Base-by-base conservation (phyloP, 2,888 invertebrate species). In the Drosophila meridionalis region DNA sequence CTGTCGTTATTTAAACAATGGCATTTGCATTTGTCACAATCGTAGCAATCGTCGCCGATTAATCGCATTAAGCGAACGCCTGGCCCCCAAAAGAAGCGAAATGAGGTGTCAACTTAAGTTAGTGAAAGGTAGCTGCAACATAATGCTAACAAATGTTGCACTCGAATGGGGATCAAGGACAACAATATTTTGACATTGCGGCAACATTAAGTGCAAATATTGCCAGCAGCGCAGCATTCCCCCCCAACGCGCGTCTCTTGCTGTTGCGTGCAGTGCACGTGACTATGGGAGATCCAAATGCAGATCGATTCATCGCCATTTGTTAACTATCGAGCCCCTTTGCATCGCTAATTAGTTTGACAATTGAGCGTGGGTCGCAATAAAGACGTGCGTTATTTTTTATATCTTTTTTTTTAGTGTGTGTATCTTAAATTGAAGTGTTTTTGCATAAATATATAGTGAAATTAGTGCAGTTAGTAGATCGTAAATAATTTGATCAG, bases 101-200 rank as follows among this genome's bases (percentile, higher is more conserved):
- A 91, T 84, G 87, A 90, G 87, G 90, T 92, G 92, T 91, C 92
- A 91, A 92, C 91, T 92, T 92, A 92, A 87, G 82, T 81, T 85
- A 87, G 87, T 87, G 88, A 90, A 91, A 91, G 89, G 88, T 88
- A 78, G 42, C 57, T 32, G 69, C 63, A 66, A 45, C 68, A 74
- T 90, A 90, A 89, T 90, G 83, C 80, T 81, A 81, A 79, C 75
- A 83, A 89, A 89, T 90, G 72, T 69, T 69, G 65, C 63, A 30
- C n/a, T 2, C 30, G 42, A 26, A 34, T 34, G 26, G 76, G 47
- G 61, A 82, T 64, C 73, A 68, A 75, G 64, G 67, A 60, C 69
- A 65, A 69, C 65, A 87, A 87, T 85, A 89, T 85, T 85, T 87
- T 85, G 85, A 85, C 85, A 82, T 77, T 85, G 88, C 67, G 42